Percentiles rank a stretch among this genome's conserved stretches.
Evolutionary conservation across 2,888 invertebrate species (phyloP).

Genomic region (Sacculina carcini): DNA sequence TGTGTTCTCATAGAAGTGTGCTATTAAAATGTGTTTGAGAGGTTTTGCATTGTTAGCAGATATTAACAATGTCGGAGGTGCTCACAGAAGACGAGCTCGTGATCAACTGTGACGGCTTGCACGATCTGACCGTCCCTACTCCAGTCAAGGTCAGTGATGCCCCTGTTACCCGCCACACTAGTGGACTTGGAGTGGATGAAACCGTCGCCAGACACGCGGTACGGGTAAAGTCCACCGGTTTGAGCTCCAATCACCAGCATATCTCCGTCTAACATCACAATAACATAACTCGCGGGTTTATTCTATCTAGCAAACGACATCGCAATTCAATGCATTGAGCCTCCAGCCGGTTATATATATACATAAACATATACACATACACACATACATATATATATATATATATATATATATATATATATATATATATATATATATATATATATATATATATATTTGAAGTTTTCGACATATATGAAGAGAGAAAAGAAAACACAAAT

Average conservation of each 20-base stretch:
- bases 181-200: conserved; percentile 70
- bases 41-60: too few species aligned
- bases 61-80: conserved; percentile 14
- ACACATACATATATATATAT: too few species aligned
- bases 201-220: conserved; percentile 61
- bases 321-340: background rate
- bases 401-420: too few species aligned
- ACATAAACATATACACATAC: too few species aligned
- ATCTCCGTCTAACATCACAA: conserved; percentile 44
- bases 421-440: too few species aligned
- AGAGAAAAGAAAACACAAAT: too few species aligned
- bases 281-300: conserved; percentile 8
- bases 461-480: too few species aligned
- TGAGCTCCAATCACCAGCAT: conserved; percentile 67
- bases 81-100: conserved; percentile 65
- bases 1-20: too few species aligned
- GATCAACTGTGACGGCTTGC: conserved; percentile 69
- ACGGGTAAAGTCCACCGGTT: conserved; percentile 57
- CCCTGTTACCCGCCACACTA: conserved; percentile 59
- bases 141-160: conserved; percentile 67
- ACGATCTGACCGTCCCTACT: conserved; percentile 63
- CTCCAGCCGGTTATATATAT: too few species aligned
- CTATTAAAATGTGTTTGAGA: too few species aligned
- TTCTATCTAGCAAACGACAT: background rate
- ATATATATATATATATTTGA: too few species aligned